phyloP scores from a whole-genome alignment of 2,797 vertebrate species.

The Protonibea diacanthus region DNA sequence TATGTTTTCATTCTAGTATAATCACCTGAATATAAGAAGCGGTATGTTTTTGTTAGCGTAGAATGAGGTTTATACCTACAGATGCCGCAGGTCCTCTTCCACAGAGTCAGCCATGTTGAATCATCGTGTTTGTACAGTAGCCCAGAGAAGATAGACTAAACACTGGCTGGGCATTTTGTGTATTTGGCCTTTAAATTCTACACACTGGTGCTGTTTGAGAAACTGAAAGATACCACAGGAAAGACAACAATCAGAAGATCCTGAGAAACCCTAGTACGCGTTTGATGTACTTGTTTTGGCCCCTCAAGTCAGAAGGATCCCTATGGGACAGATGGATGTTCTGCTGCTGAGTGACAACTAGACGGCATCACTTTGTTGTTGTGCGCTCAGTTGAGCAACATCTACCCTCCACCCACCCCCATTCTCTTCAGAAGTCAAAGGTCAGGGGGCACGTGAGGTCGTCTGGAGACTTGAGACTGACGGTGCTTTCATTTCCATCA shows the following conservation, averaged over 20 bases:
- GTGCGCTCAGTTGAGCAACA: slow-evolving; percentile 28
- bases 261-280: background rate
- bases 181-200: no score
- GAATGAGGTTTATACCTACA: no score
- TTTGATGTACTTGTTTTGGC: slow-evolving; percentile 1
- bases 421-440: slow-evolving; percentile 30
- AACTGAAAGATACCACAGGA: background rate
- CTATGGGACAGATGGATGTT: slow-evolving; percentile 37
- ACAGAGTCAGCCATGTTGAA: no score
- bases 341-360: slow-evolving; percentile 26
- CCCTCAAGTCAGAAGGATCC: slow-evolving; percentile 17
- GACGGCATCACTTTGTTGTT: slow-evolving; percentile 45
- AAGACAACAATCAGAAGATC: background rate
- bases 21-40: no score
- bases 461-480: slow-evolving; percentile 2
- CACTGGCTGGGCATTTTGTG: background rate
- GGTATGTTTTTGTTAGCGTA: no score
- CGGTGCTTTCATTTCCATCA: background rate
- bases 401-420: background rate
- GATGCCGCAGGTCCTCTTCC: no score
- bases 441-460: slow-evolving; percentile 16
- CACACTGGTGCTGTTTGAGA: background rate
- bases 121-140: no score
- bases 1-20: no score
- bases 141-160: no score